Evolutionary conservation across 1,140 invertebrate genomes (phyloP).

Genomic region (Octopus bimaculoides): DNA sequence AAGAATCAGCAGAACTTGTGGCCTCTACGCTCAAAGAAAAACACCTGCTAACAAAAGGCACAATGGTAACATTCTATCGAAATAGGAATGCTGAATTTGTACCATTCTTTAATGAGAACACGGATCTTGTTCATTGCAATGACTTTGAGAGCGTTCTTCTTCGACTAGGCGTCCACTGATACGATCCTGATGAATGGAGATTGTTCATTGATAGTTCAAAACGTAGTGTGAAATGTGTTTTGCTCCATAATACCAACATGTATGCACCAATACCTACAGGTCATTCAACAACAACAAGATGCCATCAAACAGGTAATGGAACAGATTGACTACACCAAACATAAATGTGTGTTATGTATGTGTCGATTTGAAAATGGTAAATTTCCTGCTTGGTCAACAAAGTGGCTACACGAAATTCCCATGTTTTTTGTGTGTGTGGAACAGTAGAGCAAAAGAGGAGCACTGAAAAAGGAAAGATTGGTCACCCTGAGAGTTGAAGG

Average conservation of each 20-base stretch:
- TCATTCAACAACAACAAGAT: background rate
- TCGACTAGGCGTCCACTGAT: background rate
- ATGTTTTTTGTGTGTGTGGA: too few relatives aligned
- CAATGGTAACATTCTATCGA: background rate
- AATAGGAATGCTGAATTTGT: constrained; percentile 1
- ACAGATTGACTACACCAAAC: constrained; percentile 2
- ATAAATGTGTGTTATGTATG: background rate
- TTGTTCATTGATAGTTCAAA: background rate
- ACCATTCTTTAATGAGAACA: background rate
- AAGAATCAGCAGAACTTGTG: background rate
- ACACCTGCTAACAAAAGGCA: background rate
- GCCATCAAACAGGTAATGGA: background rate
- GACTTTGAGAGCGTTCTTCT: background rate
- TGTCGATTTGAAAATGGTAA: too few relatives aligned
- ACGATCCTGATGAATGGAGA: background rate
- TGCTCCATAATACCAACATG: background rate
- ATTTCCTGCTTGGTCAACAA: too few relatives aligned
- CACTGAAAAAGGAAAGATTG: too few relatives aligned
- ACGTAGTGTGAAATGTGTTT: too few relatives aligned
- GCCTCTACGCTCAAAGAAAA: background rate
- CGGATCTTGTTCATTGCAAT: background rate
- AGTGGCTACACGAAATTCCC: too few relatives aligned
- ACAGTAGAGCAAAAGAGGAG: too few relatives aligned
- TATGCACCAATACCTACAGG: background rate
- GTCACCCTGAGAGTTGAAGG: too few relatives aligned